phyloP scores from a whole-genome alignment of 2,797 vertebrate genomes.

The Cuniculus paca region DNA sequence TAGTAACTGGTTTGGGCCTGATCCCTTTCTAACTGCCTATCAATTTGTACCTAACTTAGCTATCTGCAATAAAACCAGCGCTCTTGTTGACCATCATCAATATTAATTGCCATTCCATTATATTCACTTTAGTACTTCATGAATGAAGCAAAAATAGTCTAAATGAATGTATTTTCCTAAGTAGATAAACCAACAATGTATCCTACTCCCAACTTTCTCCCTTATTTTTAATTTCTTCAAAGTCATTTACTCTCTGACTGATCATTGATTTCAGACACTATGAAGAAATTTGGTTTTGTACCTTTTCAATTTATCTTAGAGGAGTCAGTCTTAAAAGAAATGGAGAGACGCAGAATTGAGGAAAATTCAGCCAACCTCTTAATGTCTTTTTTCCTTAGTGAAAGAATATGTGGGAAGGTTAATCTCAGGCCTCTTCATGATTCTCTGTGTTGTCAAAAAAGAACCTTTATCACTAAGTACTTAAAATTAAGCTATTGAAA shows the following conservation, averaged over 20 bases:
- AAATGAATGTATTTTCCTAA: slow-evolving; percentile 4
- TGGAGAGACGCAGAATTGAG: not conserved
- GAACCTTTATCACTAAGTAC: not conserved
- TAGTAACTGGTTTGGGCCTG: not conserved
- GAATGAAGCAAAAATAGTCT: not conserved
- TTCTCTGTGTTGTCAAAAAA: not conserved
- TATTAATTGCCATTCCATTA: not conserved
- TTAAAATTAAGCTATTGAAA: slow-evolving; percentile 5
- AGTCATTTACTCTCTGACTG: not conserved
- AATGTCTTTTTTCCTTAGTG: not conserved
- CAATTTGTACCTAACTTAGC: not conserved
- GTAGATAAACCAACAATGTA: not conserved
- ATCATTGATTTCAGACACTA: slow-evolving; percentile 7
- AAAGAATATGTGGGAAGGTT: not conserved
- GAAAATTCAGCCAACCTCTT: not conserved
- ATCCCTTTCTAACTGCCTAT: not conserved
- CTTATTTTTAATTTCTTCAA: not conserved
- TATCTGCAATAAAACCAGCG: not conserved
- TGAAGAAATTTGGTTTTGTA: not conserved
- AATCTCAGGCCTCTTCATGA: not conserved
- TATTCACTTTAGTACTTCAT: not conserved
- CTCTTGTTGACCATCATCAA: not conserved
- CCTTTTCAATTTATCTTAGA: not conserved
- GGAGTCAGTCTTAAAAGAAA: not conserved
- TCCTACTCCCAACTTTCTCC: not conserved